phyloP scores from a whole-genome alignment of 2,888 invertebrate genomes.

The Odontomyia ornata region DNA sequence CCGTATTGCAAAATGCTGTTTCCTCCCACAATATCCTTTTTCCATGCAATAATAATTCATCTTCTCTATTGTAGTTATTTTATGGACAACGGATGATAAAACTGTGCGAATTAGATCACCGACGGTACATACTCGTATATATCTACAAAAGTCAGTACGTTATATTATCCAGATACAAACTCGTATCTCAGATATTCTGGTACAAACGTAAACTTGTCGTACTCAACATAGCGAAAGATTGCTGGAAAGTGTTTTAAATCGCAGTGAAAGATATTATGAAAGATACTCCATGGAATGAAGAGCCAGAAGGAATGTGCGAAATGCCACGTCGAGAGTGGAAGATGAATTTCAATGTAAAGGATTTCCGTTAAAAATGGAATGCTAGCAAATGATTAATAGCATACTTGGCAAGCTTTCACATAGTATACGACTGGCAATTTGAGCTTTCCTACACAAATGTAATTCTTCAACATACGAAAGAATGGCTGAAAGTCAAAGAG shows the following conservation, averaged over 20 bases:
- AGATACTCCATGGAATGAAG: not conserved
- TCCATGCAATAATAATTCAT: conserved; percentile 18
- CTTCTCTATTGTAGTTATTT: conserved; percentile 14
- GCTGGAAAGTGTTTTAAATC: conserved; percentile 29
- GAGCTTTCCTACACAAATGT: conserved; percentile 15
- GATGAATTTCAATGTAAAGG: conserved; percentile 12
- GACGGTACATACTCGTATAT: not conserved
- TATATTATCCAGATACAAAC: too few species aligned
- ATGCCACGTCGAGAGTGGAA: conserved; percentile 12
- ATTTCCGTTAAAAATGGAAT: conserved; percentile 14
- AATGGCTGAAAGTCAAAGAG: too few species aligned
- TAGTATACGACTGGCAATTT: not conserved
- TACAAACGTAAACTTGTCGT: too few species aligned
- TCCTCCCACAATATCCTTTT: conserved; percentile 26
- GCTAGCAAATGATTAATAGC: conserved; percentile 33
- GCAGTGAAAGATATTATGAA: conserved; percentile 9
- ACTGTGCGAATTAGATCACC: conserved; percentile 16
- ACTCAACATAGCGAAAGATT: not conserved
- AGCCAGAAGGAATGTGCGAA: conserved; percentile 26
- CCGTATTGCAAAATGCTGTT: not conserved
- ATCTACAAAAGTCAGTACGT: not conserved
- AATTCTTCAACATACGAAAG: too few species aligned
- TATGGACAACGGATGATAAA: conserved; percentile 31
- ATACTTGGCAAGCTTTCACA: conserved; percentile 19
- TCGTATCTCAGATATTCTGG: too few species aligned